Evolutionary conservation across 2,888 invertebrate species (phyloP).

Genomic region (Acleris laterana): DNA sequence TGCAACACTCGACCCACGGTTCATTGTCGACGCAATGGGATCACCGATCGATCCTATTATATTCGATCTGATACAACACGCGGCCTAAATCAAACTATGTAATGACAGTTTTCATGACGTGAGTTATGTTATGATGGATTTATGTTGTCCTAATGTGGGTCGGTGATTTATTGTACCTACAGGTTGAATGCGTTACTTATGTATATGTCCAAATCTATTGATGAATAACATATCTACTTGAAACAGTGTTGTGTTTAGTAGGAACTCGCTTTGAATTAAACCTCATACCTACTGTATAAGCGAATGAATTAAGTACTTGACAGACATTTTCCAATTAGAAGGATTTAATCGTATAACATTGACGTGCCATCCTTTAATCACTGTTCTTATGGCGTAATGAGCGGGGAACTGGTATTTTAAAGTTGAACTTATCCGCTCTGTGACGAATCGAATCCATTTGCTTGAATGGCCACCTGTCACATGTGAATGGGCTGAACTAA

Average conservation of each 20-base stretch:
- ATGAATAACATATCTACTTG: too few relatives aligned
- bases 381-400: conserved; percentile 13
- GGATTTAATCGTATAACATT: conserved; percentile 2
- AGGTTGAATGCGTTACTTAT: neutral
- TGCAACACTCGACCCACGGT: conserved; percentile 69
- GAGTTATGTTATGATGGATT: conserved; percentile 38
- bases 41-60: conserved; percentile 66
- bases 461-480: conserved; percentile 39
- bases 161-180: conserved; percentile 24
- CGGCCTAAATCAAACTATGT: conserved; percentile 54
- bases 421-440: conserved; percentile 17
- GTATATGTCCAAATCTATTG: too few relatives aligned
- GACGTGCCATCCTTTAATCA: conserved; percentile 6
- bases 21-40: conserved; percentile 70
- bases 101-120: conserved; percentile 42
- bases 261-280: too few relatives aligned
- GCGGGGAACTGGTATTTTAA: conserved; percentile 20
- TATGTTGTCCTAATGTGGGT: conserved; percentile 22
- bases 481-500: conserved; percentile 39
- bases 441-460: conserved; percentile 45
- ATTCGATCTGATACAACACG: conserved; percentile 52
- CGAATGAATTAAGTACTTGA: neutral
- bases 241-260: too few relatives aligned
- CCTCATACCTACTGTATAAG: too few relatives aligned
- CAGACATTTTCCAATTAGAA: conserved; percentile 3